A percentile compares a stretch with the other conserved stretches of the same genome.
Conservation (phyloP, 2,797 vertebrate species). For the Macropus fuliginosus region DNA sequence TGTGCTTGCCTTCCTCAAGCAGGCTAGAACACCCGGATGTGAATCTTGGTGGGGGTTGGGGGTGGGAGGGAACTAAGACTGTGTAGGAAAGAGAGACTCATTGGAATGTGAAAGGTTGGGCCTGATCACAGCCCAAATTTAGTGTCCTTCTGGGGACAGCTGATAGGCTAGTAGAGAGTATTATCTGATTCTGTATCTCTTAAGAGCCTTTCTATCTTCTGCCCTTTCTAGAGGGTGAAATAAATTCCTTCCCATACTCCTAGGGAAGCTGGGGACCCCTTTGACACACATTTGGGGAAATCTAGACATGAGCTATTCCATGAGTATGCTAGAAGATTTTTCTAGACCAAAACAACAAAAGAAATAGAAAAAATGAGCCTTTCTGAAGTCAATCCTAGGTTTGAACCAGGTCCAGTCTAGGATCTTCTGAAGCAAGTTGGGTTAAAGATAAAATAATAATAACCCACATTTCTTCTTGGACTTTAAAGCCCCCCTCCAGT, state of each 20-base stretch:
- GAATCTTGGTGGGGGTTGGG: background rate
- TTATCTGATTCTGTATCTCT: no score
- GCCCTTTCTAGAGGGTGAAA: no score
- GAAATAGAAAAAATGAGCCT: background rate
- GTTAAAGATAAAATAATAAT: background rate
- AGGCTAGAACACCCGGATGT: background rate
- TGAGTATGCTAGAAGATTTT: background rate
- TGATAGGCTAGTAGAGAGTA: no score
- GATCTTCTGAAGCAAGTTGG: background rate
- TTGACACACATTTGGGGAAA: background rate
- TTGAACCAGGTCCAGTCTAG: no score
- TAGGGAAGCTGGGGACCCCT: background rate
- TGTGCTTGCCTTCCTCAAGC: background rate
- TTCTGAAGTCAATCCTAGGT: background rate
- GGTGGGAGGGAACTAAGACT: no score
- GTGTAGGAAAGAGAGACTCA: background rate
- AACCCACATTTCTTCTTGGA: background rate
- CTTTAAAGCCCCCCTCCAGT: background rate
- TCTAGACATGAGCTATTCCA: background rate
- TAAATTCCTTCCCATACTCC: no score
- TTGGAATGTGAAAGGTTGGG: no score
- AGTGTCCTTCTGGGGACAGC: no score
- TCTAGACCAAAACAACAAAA: background rate
- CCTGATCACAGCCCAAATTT: no score
- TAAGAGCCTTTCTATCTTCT: no score